These are phyloP conservation scores for Xanthostigma xanthostigma DNA, from an alignment of 2,888 invertebrate genomes.

Conservation along the genomic window DNA sequence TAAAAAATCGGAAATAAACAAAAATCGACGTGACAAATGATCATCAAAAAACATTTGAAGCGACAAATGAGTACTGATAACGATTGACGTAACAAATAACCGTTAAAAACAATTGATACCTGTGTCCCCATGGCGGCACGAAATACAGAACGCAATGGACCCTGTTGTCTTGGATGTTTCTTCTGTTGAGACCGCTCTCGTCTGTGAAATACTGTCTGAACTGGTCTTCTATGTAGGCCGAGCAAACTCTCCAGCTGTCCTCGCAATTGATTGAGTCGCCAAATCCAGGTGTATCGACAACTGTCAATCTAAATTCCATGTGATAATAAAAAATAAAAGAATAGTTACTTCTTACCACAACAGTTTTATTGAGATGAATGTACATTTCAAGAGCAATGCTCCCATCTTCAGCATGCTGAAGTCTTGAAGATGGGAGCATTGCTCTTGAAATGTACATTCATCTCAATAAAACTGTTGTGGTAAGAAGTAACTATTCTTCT, in stretches of 20 bases:
- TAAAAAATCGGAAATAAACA: constrained; percentile 10
- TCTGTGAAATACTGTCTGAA: constrained; percentile 72
- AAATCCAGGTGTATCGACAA: constrained; percentile 93
- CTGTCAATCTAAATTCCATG: constrained; percentile 42
- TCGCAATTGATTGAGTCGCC: constrained; percentile 89
- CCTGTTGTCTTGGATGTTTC: constrained; percentile 89
- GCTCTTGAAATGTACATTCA: too few relatives aligned
- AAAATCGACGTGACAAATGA: background rate
- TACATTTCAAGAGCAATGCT: too few relatives aligned
- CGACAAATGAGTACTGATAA: too few relatives aligned
- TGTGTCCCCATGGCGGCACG: constrained; percentile 89
- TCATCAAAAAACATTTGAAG: background rate
- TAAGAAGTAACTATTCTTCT: too few relatives aligned
- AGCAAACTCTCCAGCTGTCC: constrained; percentile 85
- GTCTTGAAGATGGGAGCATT: too few relatives aligned
- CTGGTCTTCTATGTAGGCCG: constrained; percentile 86
- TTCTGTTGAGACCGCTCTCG: constrained; percentile 86
- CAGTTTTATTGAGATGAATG: too few relatives aligned
- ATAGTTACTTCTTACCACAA: too few relatives aligned
- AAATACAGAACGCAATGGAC: constrained; percentile 94
- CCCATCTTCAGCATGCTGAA: too few relatives aligned
- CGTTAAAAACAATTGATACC: constrained; percentile 35
- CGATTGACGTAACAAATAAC: background rate
- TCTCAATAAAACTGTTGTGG: too few relatives aligned
- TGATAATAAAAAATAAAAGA: too few relatives aligned